Conservation (phyloP, 2,888 invertebrate species). For the Drosophila nr. fundita region DNA sequence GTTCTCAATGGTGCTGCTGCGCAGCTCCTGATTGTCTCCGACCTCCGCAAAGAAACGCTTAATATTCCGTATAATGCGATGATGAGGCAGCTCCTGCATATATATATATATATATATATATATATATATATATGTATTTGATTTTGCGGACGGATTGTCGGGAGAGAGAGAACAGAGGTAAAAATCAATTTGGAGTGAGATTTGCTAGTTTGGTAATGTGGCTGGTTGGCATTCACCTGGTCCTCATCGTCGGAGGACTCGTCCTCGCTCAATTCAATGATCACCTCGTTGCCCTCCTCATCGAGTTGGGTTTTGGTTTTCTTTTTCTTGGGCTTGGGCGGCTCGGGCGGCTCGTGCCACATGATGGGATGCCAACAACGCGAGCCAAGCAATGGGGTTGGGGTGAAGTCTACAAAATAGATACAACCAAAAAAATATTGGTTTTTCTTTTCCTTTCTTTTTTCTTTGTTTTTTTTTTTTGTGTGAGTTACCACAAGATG, state of each 20-base stretch:
- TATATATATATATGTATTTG: neutral
- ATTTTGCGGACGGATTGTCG: neutral
- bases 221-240: constrained; percentile 69
- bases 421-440: constrained; percentile 32
- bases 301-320: constrained; percentile 84
- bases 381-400: constrained; percentile 86
- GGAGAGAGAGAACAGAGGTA: constrained; percentile 34
- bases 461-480: constrained; percentile 3
- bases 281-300: constrained; percentile 84
- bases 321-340: constrained; percentile 84
- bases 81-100: constrained; percentile 87
- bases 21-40: constrained; percentile 83
- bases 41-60: constrained; percentile 85
- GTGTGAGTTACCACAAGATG: constrained; percentile 13
- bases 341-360: constrained; percentile 86
- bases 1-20: constrained; percentile 84
- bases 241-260: constrained; percentile 83
- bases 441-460: constrained; percentile 1
- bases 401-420: constrained; percentile 85
- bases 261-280: constrained; percentile 84
- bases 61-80: constrained; percentile 87
- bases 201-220: constrained; percentile 21
- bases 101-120: neutral
- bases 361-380: constrained; percentile 88
- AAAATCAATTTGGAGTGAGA: constrained; percentile 27